Conservation (phyloP, 1,140 invertebrate genomes). For the Rhizoglyphus robini region DNA sequence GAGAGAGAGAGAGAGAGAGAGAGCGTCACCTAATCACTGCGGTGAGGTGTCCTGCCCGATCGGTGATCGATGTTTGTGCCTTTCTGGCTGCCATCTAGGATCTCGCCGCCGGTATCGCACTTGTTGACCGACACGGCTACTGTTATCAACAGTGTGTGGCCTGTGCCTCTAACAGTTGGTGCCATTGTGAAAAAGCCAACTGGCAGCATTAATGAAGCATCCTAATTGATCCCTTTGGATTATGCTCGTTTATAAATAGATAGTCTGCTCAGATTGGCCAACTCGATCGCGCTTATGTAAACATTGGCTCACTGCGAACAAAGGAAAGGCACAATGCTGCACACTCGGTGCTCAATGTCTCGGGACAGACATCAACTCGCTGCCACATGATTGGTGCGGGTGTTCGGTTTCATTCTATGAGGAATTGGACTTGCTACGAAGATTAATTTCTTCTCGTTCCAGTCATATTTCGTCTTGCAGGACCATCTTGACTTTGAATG, state of each 20-base stretch:
- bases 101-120: neutral
- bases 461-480: neutral
- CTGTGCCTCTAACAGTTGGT: too few relatives aligned
- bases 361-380: neutral
- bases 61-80: neutral
- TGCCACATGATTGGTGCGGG: neutral
- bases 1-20: neutral
- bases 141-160: neutral
- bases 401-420: slow-evolving; percentile 8
- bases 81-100: neutral
- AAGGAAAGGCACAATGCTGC: neutral
- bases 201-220: neutral
- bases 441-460: neutral
- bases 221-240: slow-evolving; percentile 4
- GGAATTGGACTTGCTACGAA: neutral
- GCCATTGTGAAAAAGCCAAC: neutral
- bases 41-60: neutral
- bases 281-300: neutral
- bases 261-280: slow-evolving; percentile 1
- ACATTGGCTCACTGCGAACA: too few relatives aligned
- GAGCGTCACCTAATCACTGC: neutral
- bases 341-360: too few relatives aligned
- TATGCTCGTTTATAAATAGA: slow-evolving; percentile 3
- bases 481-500: slow-evolving; percentile 7
- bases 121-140: slow-evolving; percentile 6